phyloP scores from a whole-genome alignment of 2,113 vertebrate species.

The Oophaga pumilio region DNA sequence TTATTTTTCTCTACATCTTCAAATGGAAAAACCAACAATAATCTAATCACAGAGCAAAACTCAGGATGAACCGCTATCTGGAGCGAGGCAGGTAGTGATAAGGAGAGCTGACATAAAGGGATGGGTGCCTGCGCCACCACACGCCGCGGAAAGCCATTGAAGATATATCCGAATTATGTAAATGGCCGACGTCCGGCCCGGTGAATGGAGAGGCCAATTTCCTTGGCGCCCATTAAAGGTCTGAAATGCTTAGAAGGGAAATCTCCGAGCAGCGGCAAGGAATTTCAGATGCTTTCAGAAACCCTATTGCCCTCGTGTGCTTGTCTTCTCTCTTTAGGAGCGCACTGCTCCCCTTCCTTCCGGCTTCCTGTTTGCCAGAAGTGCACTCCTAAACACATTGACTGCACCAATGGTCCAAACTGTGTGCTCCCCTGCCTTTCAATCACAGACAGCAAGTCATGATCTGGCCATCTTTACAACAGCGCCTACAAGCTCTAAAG shows the following conservation, averaged over 20 bases:
- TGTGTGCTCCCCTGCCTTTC: no score
- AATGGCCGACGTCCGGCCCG: not conserved
- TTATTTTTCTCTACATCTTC: conserved; percentile 50
- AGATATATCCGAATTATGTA: not conserved
- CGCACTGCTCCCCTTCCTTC: no score
- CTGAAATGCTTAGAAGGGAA: not conserved
- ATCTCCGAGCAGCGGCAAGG: not conserved
- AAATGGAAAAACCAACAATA: conserved; percentile 25
- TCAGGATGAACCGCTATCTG: not conserved
- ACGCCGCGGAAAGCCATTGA: not conserved
- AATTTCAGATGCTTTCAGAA: not conserved
- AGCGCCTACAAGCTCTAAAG: no score
- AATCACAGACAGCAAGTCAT: no score
- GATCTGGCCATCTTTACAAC: no score
- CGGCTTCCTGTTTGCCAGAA: no score
- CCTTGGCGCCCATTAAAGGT: not conserved
- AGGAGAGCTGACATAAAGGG: not conserved
- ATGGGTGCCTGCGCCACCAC: not conserved
- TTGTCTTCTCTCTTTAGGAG: no score
- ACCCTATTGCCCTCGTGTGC: not conserved
- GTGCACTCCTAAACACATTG: no score
- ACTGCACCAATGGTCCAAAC: no score
- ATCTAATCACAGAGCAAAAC: not conserved
- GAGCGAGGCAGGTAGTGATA: not conserved
- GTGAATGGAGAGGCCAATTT: not conserved